phyloP scores from a whole-genome alignment of 2,797 vertebrate species.

The Monodelphis domestica region DNA sequence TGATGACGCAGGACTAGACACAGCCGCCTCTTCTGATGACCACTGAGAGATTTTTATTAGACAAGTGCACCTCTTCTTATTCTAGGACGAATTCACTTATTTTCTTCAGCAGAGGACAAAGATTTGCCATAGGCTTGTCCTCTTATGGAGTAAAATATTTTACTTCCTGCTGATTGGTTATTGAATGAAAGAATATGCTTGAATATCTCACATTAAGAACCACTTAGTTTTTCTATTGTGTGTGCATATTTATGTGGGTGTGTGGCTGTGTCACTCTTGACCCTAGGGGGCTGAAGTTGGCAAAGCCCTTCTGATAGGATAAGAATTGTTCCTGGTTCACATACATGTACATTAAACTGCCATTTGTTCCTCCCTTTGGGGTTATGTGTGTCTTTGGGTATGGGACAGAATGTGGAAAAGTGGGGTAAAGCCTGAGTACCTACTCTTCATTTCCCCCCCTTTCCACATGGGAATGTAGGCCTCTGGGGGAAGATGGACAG shows the following conservation, averaged over 20 bases:
- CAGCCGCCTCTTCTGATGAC: background rate
- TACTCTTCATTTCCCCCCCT: too few relatives aligned
- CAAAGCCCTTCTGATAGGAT: background rate
- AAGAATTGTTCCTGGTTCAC: background rate
- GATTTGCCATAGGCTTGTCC: background rate
- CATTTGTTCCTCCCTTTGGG: background rate
- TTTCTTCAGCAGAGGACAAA: background rate
- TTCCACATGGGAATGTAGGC: too few relatives aligned
- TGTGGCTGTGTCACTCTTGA: background rate
- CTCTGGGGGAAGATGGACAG: too few relatives aligned
- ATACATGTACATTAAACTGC: background rate
- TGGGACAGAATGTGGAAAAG: too few relatives aligned
- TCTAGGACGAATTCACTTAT: background rate
- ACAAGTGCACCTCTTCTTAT: background rate
- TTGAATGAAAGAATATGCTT: background rate
- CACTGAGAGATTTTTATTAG: background rate
- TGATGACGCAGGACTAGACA: slow-evolving; percentile 32
- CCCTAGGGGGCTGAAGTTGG: background rate
- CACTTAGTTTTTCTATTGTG: background rate
- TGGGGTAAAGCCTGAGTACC: background rate
- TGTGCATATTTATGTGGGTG: background rate
- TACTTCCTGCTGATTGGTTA: background rate
- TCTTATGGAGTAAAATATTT: background rate
- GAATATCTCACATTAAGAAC: background rate
- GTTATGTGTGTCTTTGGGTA: background rate